Percentiles rank a stretch among this genome's conserved stretches.
Evolutionary conservation across 2,888 invertebrate genomes (phyloP).

Genomic region (Nymphalis urticae): DNA sequence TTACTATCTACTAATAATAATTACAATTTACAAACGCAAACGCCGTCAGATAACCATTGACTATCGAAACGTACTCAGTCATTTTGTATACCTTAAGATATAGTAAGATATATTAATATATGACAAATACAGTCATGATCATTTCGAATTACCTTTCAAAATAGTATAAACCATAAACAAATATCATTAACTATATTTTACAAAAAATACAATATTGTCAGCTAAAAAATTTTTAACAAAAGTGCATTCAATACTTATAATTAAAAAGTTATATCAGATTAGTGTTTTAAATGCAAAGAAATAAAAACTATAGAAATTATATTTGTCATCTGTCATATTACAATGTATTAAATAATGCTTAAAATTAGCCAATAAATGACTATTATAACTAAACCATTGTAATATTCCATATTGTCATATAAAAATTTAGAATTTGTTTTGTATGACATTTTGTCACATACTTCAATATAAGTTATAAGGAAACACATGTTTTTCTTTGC

Average conservation of each 20-base stretch:
- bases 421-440: not conserved
- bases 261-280: constrained; percentile 12
- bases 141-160: not conserved
- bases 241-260: constrained; percentile 3
- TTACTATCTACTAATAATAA: not conserved
- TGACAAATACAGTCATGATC: not conserved
- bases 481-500: no score
- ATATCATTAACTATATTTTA: constrained; percentile 10
- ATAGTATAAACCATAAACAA: not conserved
- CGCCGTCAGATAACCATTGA: not conserved
- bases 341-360: constrained; percentile 1
- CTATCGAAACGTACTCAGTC: not conserved
- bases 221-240: constrained; percentile 3
- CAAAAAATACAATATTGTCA: constrained; percentile 6
- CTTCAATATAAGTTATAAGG: no score
- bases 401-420: constrained; percentile 1
- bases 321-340: constrained; percentile 8
- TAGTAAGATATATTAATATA: constrained; percentile 4
- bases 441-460: constrained; percentile 12
- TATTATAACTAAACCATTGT: not conserved
- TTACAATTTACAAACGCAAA: constrained; percentile 5
- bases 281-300: constrained; percentile 24
- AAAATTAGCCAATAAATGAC: not conserved
- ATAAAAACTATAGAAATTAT: constrained; percentile 9
- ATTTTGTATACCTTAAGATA: not conserved